Percentiles rank a stretch among this genome's conserved stretches.
Conservation (phyloP, 2,888 invertebrate species). For the Caenorhabditis wallacei region DNA sequence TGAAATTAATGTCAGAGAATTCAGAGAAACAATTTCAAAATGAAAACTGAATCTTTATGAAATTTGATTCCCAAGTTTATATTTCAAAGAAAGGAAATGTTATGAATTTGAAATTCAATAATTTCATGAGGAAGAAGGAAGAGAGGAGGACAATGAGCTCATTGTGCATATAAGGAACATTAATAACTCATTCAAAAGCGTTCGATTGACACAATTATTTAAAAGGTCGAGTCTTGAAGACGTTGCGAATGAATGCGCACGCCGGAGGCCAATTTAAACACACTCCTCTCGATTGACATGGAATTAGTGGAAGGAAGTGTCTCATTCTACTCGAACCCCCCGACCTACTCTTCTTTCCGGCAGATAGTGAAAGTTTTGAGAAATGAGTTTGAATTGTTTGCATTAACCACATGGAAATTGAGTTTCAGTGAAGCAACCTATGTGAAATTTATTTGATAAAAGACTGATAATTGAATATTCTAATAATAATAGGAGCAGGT, state of each 20-base stretch:
- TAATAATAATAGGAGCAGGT: neutral
- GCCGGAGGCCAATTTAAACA: constrained; percentile 29
- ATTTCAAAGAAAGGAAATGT: constrained; percentile 6
- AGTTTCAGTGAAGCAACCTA: neutral
- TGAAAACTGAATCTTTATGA: neutral
- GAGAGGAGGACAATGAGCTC: neutral
- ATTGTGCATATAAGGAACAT: constrained; percentile 1
- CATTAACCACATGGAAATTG: neutral
- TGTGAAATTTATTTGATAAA: neutral
- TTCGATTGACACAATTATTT: constrained; percentile 22
- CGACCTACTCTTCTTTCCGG: constrained; percentile 31
- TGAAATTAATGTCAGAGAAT: too few relatives aligned
- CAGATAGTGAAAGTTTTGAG: constrained; percentile 5
- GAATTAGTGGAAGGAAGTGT: constrained; percentile 43
- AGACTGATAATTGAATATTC: neutral
- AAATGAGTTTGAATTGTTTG: constrained; percentile 21
- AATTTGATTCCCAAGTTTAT: neutral
- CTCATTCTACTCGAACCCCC: constrained; percentile 53
- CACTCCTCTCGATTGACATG: constrained; percentile 21
- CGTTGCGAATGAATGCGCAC: neutral
- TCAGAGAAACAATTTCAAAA: neutral
- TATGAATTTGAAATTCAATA: constrained; percentile 1
- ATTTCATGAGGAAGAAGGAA: neutral
- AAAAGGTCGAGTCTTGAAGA: constrained; percentile 18
- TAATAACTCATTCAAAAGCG: constrained; percentile 13